These are phyloP conservation scores for Mactra quadrangularis DNA, from an alignment of 1,140 invertebrate species.

Conservation along the genomic window DNA sequence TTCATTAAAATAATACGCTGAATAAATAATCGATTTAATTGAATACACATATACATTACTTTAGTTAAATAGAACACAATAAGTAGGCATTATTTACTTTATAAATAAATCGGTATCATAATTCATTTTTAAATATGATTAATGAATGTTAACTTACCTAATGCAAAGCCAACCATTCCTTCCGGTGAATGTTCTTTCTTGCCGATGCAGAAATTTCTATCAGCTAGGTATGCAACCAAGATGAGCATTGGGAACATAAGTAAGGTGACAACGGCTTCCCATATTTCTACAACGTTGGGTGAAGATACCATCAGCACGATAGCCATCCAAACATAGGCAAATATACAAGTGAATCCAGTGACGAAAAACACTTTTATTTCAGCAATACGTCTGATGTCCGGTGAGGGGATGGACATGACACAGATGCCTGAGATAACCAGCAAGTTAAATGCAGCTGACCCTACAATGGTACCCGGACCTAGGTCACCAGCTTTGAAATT, in stretches of 20 bases:
- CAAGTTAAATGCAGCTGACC: conserved; percentile 89
- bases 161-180: conserved; percentile 73
- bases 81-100: no score
- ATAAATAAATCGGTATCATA: no score
- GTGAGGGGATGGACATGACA: conserved; percentile 85
- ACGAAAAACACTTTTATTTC: conserved; percentile 86
- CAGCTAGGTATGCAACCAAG: conserved; percentile 85
- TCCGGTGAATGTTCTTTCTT: conserved; percentile 59
- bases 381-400: conserved; percentile 85
- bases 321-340: conserved; percentile 88
- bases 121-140: no score
- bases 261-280: conserved; percentile 87
- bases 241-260: conserved; percentile 86
- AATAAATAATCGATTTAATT: no score
- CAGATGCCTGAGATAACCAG: conserved; percentile 87
- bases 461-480: conserved; percentile 89
- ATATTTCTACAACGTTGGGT: conserved; percentile 85
- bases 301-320: conserved; percentile 85
- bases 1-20: no score
- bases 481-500: conserved; percentile 86
- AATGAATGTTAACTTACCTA: conserved; percentile 80
- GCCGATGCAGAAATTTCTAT: conserved; percentile 84
- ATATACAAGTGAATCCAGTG: conserved; percentile 86
- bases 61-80: no score
- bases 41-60: no score